These are phyloP conservation scores for Amazona finschi DNA, from an alignment of 2,797 vertebrate genomes.

Conservation along the genomic window DNA sequence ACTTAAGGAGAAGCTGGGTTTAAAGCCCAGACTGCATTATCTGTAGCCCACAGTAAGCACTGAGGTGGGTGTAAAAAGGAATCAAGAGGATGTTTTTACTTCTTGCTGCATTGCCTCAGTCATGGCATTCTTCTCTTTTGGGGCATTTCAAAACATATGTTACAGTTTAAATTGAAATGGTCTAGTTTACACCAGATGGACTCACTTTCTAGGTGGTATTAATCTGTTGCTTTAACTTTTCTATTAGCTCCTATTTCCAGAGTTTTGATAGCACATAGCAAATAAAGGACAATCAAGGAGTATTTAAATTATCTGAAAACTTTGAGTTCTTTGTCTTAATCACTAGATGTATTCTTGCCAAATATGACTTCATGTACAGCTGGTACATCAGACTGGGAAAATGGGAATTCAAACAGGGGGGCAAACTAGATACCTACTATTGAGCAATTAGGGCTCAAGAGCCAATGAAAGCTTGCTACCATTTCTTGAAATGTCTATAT, in stretches of 20 bases:
- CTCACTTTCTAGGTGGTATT: not conserved
- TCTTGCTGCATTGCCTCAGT: not conserved
- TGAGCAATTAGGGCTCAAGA: not conserved
- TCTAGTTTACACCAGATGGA: not conserved
- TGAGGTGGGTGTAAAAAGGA: not conserved
- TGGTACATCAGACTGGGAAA: not conserved
- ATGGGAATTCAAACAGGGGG: not conserved
- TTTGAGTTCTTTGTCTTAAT: not conserved
- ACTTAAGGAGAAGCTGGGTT: too few relatives aligned
- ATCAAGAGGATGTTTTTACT: not conserved
- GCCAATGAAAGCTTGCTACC: not conserved
- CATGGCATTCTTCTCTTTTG: not conserved
- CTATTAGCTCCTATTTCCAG: not conserved
- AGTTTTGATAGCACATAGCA: not conserved
- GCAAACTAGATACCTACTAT: not conserved
- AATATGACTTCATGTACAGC: not conserved
- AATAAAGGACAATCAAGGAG: not conserved
- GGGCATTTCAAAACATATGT: not conserved
- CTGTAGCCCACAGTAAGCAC: not conserved
- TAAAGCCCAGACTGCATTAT: not conserved
- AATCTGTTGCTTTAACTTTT: not conserved
- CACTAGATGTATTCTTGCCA: not conserved
- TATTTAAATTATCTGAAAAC: not conserved
- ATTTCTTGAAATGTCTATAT: not conserved
- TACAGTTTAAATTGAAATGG: not conserved